Conservation (phyloP, 2,888 invertebrate species). For the Julus scandinavius region DNA sequence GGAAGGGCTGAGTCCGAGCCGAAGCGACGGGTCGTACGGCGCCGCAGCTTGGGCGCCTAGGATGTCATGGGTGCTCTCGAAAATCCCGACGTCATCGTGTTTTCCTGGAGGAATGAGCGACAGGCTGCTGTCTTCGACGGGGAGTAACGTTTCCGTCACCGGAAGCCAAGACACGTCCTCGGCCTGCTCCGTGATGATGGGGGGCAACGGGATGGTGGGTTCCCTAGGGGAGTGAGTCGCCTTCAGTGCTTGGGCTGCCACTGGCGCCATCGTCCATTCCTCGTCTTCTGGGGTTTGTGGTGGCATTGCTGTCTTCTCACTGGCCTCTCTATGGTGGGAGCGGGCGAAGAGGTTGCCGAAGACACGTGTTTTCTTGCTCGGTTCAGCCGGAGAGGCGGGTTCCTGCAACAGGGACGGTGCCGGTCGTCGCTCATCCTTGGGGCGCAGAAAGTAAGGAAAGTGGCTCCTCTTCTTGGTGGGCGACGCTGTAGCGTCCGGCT, state of each 20-base stretch:
- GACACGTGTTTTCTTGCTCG: constrained; percentile 13
- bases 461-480: constrained; percentile 55
- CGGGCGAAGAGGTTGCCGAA: constrained; percentile 42
- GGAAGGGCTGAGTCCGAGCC: constrained; percentile 53
- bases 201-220: no score
- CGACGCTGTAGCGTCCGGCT: constrained; percentile 44
- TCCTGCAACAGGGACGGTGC: neutral
- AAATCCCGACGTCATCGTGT: neutral
- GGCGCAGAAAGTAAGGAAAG: constrained; percentile 48
- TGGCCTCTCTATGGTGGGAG: neutral
- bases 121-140: neutral
- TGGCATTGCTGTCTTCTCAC: neutral
- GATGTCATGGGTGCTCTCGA: constrained; percentile 53
- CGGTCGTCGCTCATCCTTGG: neutral
- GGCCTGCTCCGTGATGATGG: neutral
- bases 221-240: neutral
- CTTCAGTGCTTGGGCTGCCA: neutral
- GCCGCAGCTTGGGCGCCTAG: neutral
- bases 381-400: neutral
- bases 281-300: constrained; percentile 49
- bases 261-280: constrained; percentile 40
- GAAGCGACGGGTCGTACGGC: constrained; percentile 30
- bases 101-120: neutral
- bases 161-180: neutral
- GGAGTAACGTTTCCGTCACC: neutral